A percentile compares a stretch with the other conserved stretches of the same genome.
These are phyloP conservation scores for Homarus americanus DNA, from an alignment of 1,140 invertebrate genomes.

Conservation along the genomic window DNA sequence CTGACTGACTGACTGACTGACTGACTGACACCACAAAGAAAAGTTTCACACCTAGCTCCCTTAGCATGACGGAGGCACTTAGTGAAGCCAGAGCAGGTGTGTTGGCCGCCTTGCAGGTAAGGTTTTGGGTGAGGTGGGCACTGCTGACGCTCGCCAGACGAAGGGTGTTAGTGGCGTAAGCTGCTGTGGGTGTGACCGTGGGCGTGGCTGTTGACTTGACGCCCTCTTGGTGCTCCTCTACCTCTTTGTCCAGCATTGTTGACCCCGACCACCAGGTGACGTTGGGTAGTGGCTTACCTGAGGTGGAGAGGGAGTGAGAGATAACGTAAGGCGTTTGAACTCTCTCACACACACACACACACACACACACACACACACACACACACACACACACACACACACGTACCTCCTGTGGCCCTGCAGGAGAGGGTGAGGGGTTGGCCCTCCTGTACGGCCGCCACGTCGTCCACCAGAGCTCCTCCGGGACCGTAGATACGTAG, in stretches of 20 bases:
- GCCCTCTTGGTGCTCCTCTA: constrained; percentile 23
- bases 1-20: no score
- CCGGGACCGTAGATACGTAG: constrained; percentile 24
- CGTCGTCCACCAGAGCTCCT: constrained; percentile 15
- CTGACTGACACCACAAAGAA: no score
- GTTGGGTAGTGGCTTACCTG: constrained; percentile 57
- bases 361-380: no score
- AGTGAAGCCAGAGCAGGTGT: constrained; percentile 42
- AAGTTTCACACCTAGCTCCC: constrained; percentile 34
- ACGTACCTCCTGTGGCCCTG: constrained; percentile 22
- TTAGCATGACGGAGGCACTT: constrained; percentile 10
- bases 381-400: neutral
- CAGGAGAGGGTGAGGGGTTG: constrained; percentile 38
- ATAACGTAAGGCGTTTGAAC: no score
- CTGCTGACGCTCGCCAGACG: constrained; percentile 32
- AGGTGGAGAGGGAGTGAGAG: no score
- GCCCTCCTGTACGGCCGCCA: constrained; percentile 35
- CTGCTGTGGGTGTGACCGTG: neutral
- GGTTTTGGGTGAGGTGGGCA: constrained; percentile 36
- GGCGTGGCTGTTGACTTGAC: neutral
- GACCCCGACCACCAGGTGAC: constrained; percentile 67
- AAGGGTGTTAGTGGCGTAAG: constrained; percentile 57
- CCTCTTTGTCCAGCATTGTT: constrained; percentile 31
- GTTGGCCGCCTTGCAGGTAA: constrained; percentile 61
- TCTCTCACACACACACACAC: no score